Conservation (phyloP, 2,888 invertebrate genomes). For the Drosophila nr. perissopoda region DNA sequence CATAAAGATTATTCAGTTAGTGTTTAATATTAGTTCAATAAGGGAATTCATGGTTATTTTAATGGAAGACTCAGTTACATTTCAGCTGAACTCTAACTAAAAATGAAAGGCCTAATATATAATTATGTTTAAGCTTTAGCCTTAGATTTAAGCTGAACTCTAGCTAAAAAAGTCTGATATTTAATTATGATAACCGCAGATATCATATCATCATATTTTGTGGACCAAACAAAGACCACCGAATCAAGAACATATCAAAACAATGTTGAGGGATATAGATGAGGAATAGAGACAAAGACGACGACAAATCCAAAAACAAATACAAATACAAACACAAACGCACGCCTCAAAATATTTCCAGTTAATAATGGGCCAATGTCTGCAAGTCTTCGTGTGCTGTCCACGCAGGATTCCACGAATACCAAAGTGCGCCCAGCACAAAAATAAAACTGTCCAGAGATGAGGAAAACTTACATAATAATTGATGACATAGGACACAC, state of each 20-base stretch:
- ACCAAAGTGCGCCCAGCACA: constrained; percentile 32
- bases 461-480: constrained; percentile 76
- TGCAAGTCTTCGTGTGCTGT: constrained; percentile 36
- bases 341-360: constrained; percentile 77
- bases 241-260: constrained; percentile 50
- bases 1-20: not conserved
- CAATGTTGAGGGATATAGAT: constrained; percentile 24
- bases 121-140: not conserved
- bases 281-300: constrained; percentile 7
- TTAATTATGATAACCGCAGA: not conserved
- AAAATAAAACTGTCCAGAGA: constrained; percentile 29
- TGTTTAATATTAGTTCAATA: not conserved
- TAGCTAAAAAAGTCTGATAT: not conserved
- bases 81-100: not conserved
- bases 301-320: constrained; percentile 32
- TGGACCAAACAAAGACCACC: constrained; percentile 3
- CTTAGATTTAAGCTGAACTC: not conserved
- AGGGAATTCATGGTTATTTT: not conserved
- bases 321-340: constrained; percentile 47
- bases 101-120: not conserved
- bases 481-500: constrained; percentile 81
- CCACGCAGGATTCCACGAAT: constrained; percentile 70
- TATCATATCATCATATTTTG: constrained; percentile 1
- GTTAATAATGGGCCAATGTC: constrained; percentile 61
- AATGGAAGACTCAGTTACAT: not conserved